Base-by-base conservation (phyloP, 1,140 invertebrate species). In the Cotesia glomerata region DNA sequence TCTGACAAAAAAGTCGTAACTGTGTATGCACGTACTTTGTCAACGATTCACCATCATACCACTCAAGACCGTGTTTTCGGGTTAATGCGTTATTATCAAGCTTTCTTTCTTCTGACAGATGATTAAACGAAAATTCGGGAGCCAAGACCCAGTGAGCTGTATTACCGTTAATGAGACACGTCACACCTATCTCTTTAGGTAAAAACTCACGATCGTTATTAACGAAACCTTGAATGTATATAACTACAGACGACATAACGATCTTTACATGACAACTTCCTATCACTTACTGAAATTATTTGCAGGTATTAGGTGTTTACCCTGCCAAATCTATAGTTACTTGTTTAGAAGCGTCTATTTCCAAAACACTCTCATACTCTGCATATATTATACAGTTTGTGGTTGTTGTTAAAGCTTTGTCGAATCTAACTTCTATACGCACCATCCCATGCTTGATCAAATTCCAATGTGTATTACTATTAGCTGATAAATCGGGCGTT, bases 401-500 rank as follows among this genome's bases (percentile, higher is more conserved):
- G 16, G 82, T 78, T 71, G 75, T 18, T 1, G 61, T 39, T 13
- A 85, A 64, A 67, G 77, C 69, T 26, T 73, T 61, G 16, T 75
- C 74, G 72, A 84, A 84, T 0, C 78, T 64, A 11, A 82, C 74
- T 74, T 84, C 82, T 67, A 83, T 73, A 16, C 78, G 71, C 39
- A 83, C n/a, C 14, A 72, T 80, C 45, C 79, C 78, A 68, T 81
- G 76, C 69, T 68, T 76, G 16, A 85, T 69, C 0, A 84, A 66
- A 75, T 84, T 84, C 80, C 82, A 82, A 70, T 86, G 81, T 16
- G 67, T 36, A n/a, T 49, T 63, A 54, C 35, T 70, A 63, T 84
- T 81, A 3, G 78, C 79, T 34, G 80, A 83, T 65, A 86, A 76
- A 77, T 85, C 85, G 18, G 79, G 79, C 18, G 82, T 85, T 49